Conservation (phyloP, 2,888 invertebrate genomes). For the Tetranychus piercei region DNA sequence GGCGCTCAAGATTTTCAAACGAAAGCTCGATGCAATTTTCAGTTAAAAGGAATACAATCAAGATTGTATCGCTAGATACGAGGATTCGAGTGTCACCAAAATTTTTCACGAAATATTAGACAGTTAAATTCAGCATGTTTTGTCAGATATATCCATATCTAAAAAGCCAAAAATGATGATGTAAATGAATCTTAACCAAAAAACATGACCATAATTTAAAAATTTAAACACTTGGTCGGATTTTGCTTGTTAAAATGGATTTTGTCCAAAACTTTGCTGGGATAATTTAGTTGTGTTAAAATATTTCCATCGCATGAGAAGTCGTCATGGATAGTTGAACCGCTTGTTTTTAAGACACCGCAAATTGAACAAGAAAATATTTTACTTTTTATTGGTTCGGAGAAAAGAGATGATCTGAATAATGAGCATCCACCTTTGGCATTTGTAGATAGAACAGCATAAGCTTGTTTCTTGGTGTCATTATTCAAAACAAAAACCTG, state of each 20-base stretch:
- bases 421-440: conserved; percentile 49
- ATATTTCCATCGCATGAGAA: conserved; percentile 81
- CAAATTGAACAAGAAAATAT: conserved; percentile 83
- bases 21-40: too few species aligned
- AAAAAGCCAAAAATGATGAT: not conserved
- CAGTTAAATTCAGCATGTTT: conserved; percentile 68
- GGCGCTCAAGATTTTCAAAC: too few species aligned
- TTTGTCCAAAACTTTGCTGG: conserved; percentile 31
- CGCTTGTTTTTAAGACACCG: conserved; percentile 74
- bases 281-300: conserved; percentile 75
- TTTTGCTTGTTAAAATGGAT: not conserved
- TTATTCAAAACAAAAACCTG: conserved; percentile 50
- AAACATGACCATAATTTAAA: not conserved
- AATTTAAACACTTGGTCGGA: not conserved
- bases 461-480: conserved; percentile 83
- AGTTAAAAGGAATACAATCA: too few species aligned
- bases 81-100: not conserved
- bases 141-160: conserved; percentile 62
- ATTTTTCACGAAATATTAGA: conserved; percentile 37
- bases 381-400: conserved; percentile 61
- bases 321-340: conserved; percentile 80
- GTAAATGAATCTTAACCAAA: too few species aligned
- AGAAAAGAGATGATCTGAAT: conserved; percentile 56
- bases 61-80: not conserved
- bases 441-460: conserved; percentile 91